Evolutionary conservation across 2,113 vertebrate species (phyloP).

Genomic region (Poeciliopsis occidentalis): DNA sequence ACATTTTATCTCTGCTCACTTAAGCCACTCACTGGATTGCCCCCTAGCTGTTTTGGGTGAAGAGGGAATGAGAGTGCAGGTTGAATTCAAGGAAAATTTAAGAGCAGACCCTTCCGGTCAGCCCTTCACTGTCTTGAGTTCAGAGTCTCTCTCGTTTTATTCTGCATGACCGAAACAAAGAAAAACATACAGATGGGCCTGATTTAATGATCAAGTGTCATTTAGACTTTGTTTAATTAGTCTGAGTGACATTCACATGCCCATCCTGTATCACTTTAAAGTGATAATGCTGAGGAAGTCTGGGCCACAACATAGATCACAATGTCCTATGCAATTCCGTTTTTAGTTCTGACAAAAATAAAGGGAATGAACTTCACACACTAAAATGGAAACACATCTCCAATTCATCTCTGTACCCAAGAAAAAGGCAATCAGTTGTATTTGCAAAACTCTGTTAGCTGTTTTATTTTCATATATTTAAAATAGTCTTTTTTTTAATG

Average conservation of each 20-base stretch:
- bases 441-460: too few species aligned
- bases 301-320: conserved; percentile 32
- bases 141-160: conserved; percentile 3
- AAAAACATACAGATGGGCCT: background rate
- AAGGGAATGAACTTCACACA: background rate
- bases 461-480: too few species aligned
- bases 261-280: background rate
- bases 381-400: background rate
- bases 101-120: conserved; percentile 48
- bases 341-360: conserved; percentile 10
- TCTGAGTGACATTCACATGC: conserved; percentile 11
- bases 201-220: background rate
- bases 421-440: background rate
- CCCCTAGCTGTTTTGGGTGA: conserved; percentile 27
- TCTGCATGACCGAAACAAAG: background rate
- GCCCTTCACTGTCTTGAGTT: conserved; percentile 18
- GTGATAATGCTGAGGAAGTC: conserved; percentile 5
- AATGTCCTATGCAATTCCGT: conserved; percentile 22
- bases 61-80: conserved; percentile 1
- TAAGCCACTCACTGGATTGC: conserved; percentile 20
- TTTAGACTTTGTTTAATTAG: conserved; percentile 4
- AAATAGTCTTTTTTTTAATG: too few species aligned
- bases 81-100: conserved; percentile 19
- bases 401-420: background rate
- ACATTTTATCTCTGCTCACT: conserved; percentile 32